These are phyloP conservation scores for Lagodon rhomboides DNA, from an alignment of 2,797 vertebrate species.

Conservation along the genomic window DNA sequence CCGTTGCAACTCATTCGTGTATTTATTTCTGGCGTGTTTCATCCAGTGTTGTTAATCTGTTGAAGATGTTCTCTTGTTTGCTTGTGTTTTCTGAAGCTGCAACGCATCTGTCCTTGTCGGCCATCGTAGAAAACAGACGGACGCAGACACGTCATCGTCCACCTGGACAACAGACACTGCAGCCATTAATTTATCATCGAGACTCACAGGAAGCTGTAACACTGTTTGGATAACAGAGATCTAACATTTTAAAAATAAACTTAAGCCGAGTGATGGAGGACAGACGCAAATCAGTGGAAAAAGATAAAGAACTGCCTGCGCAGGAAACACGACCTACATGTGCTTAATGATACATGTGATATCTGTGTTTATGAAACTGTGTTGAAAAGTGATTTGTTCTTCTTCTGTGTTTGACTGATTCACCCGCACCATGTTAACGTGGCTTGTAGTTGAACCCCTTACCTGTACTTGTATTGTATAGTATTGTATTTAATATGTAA, in stretches of 20 bases:
- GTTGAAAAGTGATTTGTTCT: background rate
- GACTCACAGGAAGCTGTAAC: background rate
- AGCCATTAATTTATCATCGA: conserved; percentile 20
- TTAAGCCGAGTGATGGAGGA: too few species aligned
- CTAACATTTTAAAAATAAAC: background rate
- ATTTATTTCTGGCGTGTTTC: too few species aligned
- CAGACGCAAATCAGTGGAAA: too few species aligned
- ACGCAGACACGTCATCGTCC: conserved; percentile 5
- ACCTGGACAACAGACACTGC: conserved; percentile 29
- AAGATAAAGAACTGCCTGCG: conserved; percentile 1
- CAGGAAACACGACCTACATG: background rate
- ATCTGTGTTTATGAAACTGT: background rate
- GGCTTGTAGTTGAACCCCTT: conserved; percentile 13
- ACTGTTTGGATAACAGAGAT: conserved; percentile 9
- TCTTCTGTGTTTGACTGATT: background rate
- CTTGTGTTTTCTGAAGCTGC: too few species aligned
- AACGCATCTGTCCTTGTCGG: too few species aligned
- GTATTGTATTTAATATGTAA: conserved; percentile 14
- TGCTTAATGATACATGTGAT: background rate
- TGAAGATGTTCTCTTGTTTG: too few species aligned
- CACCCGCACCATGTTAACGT: conserved; percentile 1
- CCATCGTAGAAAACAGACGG: too few species aligned
- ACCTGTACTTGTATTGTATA: background rate
- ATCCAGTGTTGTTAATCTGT: too few species aligned
- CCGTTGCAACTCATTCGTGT: too few species aligned